A percentile compares a stretch with the other conserved stretches of the same genome.
Conservation (phyloP, 1,140 invertebrate species). For the Nymphalis io region DNA sequence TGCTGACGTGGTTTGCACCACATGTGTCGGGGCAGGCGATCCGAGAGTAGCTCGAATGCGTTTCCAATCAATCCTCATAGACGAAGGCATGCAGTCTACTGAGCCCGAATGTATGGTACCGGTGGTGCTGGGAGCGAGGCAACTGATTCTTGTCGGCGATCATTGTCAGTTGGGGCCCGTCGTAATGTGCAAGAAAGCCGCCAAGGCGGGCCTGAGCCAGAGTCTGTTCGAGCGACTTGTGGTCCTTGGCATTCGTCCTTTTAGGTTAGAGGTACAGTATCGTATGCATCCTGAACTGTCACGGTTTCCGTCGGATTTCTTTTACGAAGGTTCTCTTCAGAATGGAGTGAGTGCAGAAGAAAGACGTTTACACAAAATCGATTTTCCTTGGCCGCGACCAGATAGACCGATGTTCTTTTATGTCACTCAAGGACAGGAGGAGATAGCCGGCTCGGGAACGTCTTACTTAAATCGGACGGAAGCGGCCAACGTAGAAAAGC, state of each 20-base stretch:
- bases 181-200: conserved; percentile 99
- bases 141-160: conserved; percentile 98
- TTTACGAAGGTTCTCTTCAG: conserved; percentile 99
- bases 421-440: conserved; percentile 98
- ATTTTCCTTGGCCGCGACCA: conserved; percentile 98
- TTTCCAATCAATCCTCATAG: conserved; percentile 98
- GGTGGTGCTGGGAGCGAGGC: conserved; percentile 97
- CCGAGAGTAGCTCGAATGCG: conserved; percentile 94
- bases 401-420: conserved; percentile 99
- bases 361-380: conserved; percentile 92
- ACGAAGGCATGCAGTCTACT: conserved; percentile 98
- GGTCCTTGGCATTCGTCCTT: conserved; percentile 96
- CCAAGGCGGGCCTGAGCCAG: conserved; percentile 97
- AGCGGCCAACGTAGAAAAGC: conserved; percentile 98
- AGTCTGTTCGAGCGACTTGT: conserved; percentile 98
- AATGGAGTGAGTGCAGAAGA: conserved; percentile 99
- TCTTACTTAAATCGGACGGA: conserved; percentile 99
- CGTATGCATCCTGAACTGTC: conserved; percentile 99
- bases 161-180: conserved; percentile 99
- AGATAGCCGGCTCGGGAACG: conserved; percentile 98
- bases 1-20: conserved; percentile 99
- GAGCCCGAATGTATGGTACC: conserved; percentile 99
- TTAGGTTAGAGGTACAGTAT: conserved; percentile 98
- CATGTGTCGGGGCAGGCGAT: conserved; percentile 99
- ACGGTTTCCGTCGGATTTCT: conserved; percentile 99